These are phyloP conservation scores for Drosophila prostipennis DNA, from an alignment of 2,888 invertebrate genomes.

Conservation along the genomic window DNA sequence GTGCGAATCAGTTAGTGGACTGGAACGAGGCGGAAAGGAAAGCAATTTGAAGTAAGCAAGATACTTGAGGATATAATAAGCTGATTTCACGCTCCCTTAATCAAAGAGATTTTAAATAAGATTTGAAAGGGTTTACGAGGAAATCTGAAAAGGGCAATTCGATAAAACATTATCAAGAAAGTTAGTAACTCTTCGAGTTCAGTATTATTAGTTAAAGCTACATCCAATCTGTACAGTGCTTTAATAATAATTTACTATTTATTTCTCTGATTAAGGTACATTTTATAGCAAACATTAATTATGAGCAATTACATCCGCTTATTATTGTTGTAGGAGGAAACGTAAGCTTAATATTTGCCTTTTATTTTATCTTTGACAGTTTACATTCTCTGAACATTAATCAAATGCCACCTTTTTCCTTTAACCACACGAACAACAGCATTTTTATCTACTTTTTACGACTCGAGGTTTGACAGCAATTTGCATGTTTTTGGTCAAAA, in stretches of 20 bases:
- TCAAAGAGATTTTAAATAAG: neutral
- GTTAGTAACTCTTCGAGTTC: neutral
- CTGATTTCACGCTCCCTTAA: slow-evolving; percentile 31
- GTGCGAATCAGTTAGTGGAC: neutral
- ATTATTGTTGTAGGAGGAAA: neutral
- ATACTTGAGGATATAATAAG: slow-evolving; percentile 27
- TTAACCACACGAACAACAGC: neutral
- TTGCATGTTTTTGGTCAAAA: slow-evolving; percentile 45
- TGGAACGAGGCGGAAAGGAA: slow-evolving; percentile 4
- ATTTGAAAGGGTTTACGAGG: neutral
- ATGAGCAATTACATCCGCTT: neutral
- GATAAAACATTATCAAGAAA: neutral
- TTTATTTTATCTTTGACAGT: slow-evolving; percentile 12
- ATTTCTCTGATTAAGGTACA: no score
- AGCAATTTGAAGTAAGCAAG: slow-evolving; percentile 7
- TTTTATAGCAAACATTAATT: neutral
- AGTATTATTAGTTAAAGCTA: neutral
- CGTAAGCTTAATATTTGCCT: slow-evolving; percentile 4
- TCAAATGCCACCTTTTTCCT: neutral
- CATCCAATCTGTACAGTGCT: no score
- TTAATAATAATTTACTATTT: no score
- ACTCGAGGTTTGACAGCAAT: slow-evolving; percentile 19
- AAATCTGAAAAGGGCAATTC: neutral
- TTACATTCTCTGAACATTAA: slow-evolving; percentile 15
- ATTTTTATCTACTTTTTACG: slow-evolving; percentile 19